phyloP scores from a whole-genome alignment of 1,140 invertebrate species.

The Charaxes varanes region DNA sequence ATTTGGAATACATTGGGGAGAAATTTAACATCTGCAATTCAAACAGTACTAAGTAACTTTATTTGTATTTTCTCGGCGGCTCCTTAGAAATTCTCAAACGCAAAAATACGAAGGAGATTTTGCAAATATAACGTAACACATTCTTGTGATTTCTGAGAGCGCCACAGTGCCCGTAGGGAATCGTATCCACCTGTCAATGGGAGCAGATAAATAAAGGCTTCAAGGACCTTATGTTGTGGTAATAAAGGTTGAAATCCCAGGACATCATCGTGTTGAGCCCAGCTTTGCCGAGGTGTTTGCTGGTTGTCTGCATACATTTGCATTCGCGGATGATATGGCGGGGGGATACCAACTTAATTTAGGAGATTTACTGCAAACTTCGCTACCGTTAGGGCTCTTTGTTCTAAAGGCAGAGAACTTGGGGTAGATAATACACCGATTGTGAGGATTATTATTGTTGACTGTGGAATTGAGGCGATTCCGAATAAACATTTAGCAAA shows the following conservation, averaged over 20 bases:
- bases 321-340: slow-evolving; percentile 26
- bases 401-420: slow-evolving; percentile 12
- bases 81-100: slow-evolving; percentile 2
- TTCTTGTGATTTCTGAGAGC: slow-evolving; percentile 17
- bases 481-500: slow-evolving; percentile 11
- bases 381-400: slow-evolving; percentile 17
- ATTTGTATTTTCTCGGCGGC: slow-evolving; percentile 6
- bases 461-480: slow-evolving; percentile 3
- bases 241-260: slow-evolving; percentile 4
- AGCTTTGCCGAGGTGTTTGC: slow-evolving; percentile 20
- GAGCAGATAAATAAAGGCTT: slow-evolving; percentile 3
- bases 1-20: no score
- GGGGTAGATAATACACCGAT: slow-evolving; percentile 4
- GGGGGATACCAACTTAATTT: slow-evolving; percentile 30
- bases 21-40: slow-evolving; percentile 2
- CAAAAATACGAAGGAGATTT: slow-evolving; percentile 3
- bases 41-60: slow-evolving; percentile 4
- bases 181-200: slow-evolving; percentile 27
- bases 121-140: slow-evolving; percentile 11
- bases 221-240: not conserved
- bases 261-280: no score
- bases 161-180: slow-evolving; percentile 16
- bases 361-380: slow-evolving; percentile 31
- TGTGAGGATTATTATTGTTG: slow-evolving; percentile 14
- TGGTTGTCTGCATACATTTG: slow-evolving; percentile 35